Evolutionary conservation across 2,888 invertebrate species (phyloP), one percentile per base, ranked within the genome.

Genomic region (Halictus quadricinctus): DNA sequence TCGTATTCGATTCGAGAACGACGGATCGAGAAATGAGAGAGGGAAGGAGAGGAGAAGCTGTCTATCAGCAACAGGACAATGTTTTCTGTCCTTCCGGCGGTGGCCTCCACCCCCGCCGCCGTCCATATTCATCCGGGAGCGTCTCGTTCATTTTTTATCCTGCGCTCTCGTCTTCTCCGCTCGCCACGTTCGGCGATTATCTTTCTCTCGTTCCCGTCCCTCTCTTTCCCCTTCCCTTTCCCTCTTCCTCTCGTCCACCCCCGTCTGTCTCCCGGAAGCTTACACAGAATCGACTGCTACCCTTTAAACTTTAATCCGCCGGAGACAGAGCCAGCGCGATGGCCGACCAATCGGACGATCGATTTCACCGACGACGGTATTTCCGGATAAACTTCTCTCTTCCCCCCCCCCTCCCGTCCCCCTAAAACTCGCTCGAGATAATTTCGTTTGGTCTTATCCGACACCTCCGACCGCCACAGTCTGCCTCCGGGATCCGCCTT

Each of bases 231-330:
- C 10, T 66, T 29, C 18, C 66, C 8, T 60, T 13, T 13, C 60
- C 60, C 60, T 29, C 36, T 36, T 18, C 36, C 66, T 8, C 41
- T 21, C 7, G 8, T 69, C 36, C 41, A 41, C 41, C 66, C 66
- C 18, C 54, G 73, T 72, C 81, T 64, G 50, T 70, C 70, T 75
- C 69, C 41, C 48, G 76, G 41, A 66, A 84, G 84, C 76, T 87
- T 72, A 79, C 64, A 79, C 82, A 74, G 69, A 87, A 81, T 85
- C 86, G 83, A 81, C 80, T 76, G 72, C 72, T 64, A 80, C 66
- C 81, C 80, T 81, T 88, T 86, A 86, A 87, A 86, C 77, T 86
- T 87, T 86, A 81, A 87, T 86, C 85, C 81, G 78, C 70, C 79
- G 75, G 87, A 81, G 84, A 86, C 80, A 84, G 84, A 80, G 72